Evolutionary conservation across 2,113 vertebrate species (phyloP).

Genomic region (Oenanthe oenanthe): DNA sequence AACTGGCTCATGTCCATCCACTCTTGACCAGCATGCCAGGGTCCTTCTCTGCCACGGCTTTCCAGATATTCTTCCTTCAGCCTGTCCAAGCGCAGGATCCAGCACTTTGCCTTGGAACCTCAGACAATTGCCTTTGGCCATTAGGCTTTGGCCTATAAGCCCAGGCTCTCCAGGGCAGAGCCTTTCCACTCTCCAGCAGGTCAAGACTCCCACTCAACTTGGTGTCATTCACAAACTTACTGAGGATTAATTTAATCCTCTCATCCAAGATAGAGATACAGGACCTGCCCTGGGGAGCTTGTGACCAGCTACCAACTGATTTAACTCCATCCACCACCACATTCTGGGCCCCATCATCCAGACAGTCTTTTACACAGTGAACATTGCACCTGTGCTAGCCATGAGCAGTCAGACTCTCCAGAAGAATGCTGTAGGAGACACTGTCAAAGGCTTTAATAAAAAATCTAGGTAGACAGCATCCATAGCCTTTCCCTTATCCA

Average conservation of each 20-base stretch:
- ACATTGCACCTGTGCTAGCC: neutral
- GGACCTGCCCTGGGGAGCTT: neutral
- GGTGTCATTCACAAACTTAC: neutral
- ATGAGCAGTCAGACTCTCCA: neutral
- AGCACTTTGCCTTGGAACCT: neutral
- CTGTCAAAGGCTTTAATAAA: neutral
- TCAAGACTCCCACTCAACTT: neutral
- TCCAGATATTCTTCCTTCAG: neutral
- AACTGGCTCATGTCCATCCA: neutral
- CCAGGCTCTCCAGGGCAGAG: neutral
- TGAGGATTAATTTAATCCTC: neutral
- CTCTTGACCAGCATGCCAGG: fast-evolving
- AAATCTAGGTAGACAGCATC: neutral
- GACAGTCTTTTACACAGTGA: neutral
- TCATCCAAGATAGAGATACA: neutral
- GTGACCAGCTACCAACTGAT: neutral
- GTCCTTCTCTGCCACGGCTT: neutral
- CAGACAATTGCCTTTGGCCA: neutral
- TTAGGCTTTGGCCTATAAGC: neutral
- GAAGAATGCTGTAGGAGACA: neutral
- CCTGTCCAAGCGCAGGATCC: neutral
- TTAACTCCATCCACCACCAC: neutral
- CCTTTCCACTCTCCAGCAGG: neutral
- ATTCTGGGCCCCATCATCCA: neutral
- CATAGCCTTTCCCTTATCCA: neutral